These are phyloP conservation scores for Noctilio leporinus DNA, from an alignment of 2,113 vertebrate genomes.

Conservation along the genomic window DNA sequence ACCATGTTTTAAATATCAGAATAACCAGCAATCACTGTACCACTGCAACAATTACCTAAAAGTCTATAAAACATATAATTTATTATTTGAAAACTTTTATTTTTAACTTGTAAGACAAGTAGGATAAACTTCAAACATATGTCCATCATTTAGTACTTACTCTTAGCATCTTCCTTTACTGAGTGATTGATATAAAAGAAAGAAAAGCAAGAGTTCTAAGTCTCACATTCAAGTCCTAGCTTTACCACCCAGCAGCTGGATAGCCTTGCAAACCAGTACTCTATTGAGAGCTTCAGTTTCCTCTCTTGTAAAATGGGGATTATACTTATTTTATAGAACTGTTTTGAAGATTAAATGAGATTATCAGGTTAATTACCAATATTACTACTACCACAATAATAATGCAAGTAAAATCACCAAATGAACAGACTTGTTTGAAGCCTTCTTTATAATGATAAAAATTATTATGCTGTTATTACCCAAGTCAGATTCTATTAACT, in stretches of 20 bases:
- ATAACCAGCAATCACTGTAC: not conserved
- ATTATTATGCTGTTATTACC: not conserved
- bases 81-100: conserved; percentile 25
- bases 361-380: not conserved
- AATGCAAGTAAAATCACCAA: conserved; percentile 34
- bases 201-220: not conserved
- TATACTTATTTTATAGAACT: not conserved
- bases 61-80: conserved; percentile 11
- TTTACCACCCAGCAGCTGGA: not conserved
- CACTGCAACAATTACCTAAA: not conserved
- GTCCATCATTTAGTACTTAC: not conserved
- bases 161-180: not conserved
- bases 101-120: not conserved
- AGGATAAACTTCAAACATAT: not conserved
- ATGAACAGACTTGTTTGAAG: not conserved
- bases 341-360: conserved; percentile 3
- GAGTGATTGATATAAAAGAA: not conserved
- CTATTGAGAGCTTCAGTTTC: conserved; percentile 32
- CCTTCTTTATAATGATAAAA: conserved; percentile 17
- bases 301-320: conserved; percentile 47
- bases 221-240: not conserved
- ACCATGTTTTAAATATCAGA: not conserved
- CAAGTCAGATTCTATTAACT: not conserved
- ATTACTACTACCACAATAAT: not conserved
- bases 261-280: not conserved